Evolutionary conservation across 2,888 invertebrate species (phyloP).

Genomic region (Hirtodrosophila histrioides): DNA sequence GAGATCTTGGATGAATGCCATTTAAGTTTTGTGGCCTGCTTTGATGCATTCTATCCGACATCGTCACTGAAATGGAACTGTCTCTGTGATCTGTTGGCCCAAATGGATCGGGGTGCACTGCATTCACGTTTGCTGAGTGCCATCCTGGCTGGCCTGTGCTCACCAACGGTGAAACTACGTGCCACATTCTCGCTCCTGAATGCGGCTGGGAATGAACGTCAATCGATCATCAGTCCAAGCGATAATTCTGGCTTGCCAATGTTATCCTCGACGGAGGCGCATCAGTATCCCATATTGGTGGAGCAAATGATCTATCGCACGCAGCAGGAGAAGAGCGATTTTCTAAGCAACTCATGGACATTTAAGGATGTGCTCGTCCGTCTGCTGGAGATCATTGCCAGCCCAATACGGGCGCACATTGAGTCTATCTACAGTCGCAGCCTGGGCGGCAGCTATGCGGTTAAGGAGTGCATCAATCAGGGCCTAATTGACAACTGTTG

Average conservation of each 20-base stretch:
- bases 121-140: constrained; percentile 89
- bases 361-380: constrained; percentile 93
- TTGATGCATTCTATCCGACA: constrained; percentile 98
- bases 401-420: constrained; percentile 88
- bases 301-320: constrained; percentile 91
- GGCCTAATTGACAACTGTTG: constrained; percentile 89
- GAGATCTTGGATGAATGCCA: constrained; percentile 95
- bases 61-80: constrained; percentile 96
- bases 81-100: constrained; percentile 91
- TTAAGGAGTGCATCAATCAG: constrained; percentile 84
- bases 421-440: constrained; percentile 83
- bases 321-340: constrained; percentile 84
- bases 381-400: constrained; percentile 91
- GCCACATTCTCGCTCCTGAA: constrained; percentile 90
- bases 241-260: constrained; percentile 89
- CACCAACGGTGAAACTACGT: constrained; percentile 89
- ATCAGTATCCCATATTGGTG: constrained; percentile 90
- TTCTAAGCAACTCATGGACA: constrained; percentile 83
- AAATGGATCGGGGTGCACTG: constrained; percentile 86
- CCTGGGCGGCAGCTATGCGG: constrained; percentile 83
- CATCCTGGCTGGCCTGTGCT: constrained; percentile 93
- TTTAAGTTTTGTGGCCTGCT: constrained; percentile 94
- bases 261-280: constrained; percentile 87
- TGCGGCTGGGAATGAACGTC: constrained; percentile 81
- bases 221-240: constrained; percentile 87